Conservation (phyloP, 1,140 invertebrate species). For the Chlorops oryzae region DNA sequence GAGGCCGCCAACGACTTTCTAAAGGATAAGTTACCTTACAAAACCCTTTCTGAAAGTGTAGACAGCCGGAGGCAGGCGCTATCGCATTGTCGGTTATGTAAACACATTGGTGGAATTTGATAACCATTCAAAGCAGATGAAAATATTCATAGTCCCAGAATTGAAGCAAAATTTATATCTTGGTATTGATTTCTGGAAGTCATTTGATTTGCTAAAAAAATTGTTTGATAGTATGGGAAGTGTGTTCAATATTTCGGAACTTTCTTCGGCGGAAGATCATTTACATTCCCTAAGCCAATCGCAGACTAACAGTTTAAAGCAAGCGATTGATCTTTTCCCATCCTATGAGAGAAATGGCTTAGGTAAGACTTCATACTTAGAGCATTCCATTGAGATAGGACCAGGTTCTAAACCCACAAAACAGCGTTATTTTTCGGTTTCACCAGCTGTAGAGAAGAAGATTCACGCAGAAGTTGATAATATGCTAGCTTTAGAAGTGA, state of each 20-base stretch:
- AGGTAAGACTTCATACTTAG: slow-evolving; percentile 2
- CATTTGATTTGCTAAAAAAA: not conserved
- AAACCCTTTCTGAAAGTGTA: not conserved
- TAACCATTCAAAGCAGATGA: no score
- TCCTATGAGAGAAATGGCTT: slow-evolving; percentile 1
- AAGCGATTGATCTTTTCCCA: no score
- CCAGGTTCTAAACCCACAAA: slow-evolving; percentile 4
- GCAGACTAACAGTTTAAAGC: no score
- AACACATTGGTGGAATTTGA: not conserved
- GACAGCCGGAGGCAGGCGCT: not conserved
- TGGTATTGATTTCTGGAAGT: not conserved
- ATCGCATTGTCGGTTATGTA: slow-evolving; percentile 1
- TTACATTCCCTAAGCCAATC: no score
- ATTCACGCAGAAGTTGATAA: slow-evolving; percentile 7
- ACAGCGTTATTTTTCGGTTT: slow-evolving; percentile 11
- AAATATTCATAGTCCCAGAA: no score
- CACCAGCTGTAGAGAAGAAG: slow-evolving; percentile 8
- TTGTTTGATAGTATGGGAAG: not conserved
- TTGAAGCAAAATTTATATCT: not conserved
- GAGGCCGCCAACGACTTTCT: not conserved
- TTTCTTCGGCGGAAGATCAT: no score
- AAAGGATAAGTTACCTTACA: not conserved
- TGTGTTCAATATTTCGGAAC: not conserved
- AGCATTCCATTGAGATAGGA: slow-evolving; percentile 6
- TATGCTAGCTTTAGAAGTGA: slow-evolving; percentile 2